Conservation (phyloP, 1,140 invertebrate genomes). For the Bombyx mandarina region DNA sequence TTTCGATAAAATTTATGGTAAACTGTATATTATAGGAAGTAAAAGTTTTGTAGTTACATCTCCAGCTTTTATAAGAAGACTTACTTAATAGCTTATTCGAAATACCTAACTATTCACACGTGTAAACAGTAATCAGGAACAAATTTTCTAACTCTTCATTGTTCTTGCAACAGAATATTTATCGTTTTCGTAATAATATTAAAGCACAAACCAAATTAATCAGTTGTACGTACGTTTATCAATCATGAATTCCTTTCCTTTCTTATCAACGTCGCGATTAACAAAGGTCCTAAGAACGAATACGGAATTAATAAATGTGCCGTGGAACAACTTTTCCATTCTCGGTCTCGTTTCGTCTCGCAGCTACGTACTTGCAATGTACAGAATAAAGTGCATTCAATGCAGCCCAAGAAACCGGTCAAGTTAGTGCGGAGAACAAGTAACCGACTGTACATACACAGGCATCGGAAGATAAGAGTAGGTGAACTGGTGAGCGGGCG, state of each 20-base stretch:
- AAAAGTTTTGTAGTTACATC: too few relatives aligned
- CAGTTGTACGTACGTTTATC: background rate
- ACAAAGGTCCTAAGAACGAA: conserved; percentile 11
- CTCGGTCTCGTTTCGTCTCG: conserved; percentile 5
- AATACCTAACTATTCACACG: too few relatives aligned
- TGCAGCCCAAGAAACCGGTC: conserved; percentile 28
- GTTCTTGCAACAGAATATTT: too few relatives aligned
- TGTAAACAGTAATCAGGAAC: too few relatives aligned
- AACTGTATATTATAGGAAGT: too few relatives aligned
- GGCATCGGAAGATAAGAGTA: conserved; percentile 52
- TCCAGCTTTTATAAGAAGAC: too few relatives aligned
- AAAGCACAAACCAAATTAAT: conserved; percentile 1
- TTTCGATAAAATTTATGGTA: too few relatives aligned
- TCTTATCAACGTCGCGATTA: conserved; percentile 12
- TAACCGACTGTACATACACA: conserved; percentile 24
- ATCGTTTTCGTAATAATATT: too few relatives aligned
- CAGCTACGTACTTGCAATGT: too few relatives aligned
- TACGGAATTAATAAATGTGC: background rate
- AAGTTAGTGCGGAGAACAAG: conserved; percentile 31
- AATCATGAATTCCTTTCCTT: conserved; percentile 10
- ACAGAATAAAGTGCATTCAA: conserved; percentile 16
- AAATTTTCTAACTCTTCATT: too few relatives aligned
- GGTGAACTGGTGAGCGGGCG: conserved; percentile 53
- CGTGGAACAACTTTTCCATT: conserved; percentile 10
- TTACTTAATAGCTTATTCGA: too few relatives aligned